Conservation (phyloP, 2,888 invertebrate genomes). For the Melanchra persicariae region DNA sequence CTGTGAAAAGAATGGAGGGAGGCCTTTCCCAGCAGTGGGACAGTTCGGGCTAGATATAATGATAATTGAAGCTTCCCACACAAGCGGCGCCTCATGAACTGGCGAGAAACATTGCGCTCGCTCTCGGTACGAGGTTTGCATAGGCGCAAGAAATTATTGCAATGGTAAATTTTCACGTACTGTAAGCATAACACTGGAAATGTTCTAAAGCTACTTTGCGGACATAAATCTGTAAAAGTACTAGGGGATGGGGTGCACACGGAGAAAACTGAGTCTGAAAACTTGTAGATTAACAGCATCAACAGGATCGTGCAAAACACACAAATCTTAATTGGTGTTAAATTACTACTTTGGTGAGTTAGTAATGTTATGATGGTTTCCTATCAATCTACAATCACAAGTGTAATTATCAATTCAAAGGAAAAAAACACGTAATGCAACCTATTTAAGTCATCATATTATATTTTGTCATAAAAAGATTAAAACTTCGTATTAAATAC, state of each 20-base stretch:
- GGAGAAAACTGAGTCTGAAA: too few species aligned
- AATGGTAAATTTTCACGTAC: background rate
- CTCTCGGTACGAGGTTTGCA: slow-evolving; percentile 16
- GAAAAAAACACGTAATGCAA: background rate
- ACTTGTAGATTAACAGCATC: too few species aligned
- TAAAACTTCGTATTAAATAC: slow-evolving; percentile 1
- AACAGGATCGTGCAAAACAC: too few species aligned
- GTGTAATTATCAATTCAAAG: background rate
- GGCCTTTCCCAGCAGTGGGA: too few species aligned
- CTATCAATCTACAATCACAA: too few species aligned
- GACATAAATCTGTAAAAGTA: slow-evolving; percentile 9
- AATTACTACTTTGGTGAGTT: background rate
- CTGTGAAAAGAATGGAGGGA: too few species aligned
- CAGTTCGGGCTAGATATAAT: too few species aligned
- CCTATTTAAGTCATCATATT: background rate
- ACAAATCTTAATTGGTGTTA: too few species aligned
- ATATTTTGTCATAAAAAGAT: slow-evolving; percentile 14
- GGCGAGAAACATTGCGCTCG: slow-evolving; percentile 29
- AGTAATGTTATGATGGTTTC: background rate
- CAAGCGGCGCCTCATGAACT: slow-evolving; percentile 19
- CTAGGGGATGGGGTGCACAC: too few species aligned
- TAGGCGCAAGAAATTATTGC: background rate
- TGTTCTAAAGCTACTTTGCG: slow-evolving; percentile 20
- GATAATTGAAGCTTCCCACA: background rate
- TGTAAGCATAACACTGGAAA: slow-evolving; percentile 13